Evolutionary conservation across 2,888 invertebrate species (phyloP).

Genomic region (Dioctria rufipes): DNA sequence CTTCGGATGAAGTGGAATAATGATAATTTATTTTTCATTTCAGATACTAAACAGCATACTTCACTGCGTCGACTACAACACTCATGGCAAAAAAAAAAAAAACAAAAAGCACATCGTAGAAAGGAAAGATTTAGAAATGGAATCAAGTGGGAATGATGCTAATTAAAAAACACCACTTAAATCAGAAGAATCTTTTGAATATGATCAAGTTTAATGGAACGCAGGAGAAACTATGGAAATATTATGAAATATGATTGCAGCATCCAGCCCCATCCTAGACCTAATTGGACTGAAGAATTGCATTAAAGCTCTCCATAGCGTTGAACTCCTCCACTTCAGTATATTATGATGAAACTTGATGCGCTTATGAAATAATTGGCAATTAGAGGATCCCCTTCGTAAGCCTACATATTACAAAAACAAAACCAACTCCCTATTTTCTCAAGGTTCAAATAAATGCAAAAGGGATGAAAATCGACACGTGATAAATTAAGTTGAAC

Average conservation of each 20-base stretch:
- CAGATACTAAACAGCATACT: too few relatives aligned
- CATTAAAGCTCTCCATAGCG: slow-evolving; percentile 27
- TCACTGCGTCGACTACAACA: too few relatives aligned
- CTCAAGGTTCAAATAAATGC: not conserved
- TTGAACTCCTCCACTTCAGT: slow-evolving; percentile 51
- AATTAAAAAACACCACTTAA: slow-evolving; percentile 30
- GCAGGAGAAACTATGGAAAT: not conserved
- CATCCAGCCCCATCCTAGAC: slow-evolving; percentile 3
- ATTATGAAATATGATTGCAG: slow-evolving; percentile 5
- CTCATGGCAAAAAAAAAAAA: too few relatives aligned
- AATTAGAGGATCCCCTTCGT: slow-evolving; percentile 35
- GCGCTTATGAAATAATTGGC: slow-evolving; percentile 56
- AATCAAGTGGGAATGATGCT: not conserved
- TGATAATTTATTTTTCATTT: too few relatives aligned
- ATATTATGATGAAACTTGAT: slow-evolving; percentile 54
- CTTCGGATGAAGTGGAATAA: too few relatives aligned
- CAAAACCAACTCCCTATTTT: not conserved
- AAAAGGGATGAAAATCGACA: slow-evolving; percentile 32
- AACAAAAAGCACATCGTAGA: too few relatives aligned
- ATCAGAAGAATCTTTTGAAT: not conserved
- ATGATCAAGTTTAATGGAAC: not conserved
- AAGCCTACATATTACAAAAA: not conserved
- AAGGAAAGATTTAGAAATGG: not conserved
- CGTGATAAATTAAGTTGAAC: slow-evolving; percentile 6
- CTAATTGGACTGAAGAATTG: slow-evolving; percentile 42